These are phyloP conservation scores for Podarcis siculus DNA, from an alignment of 2,797 vertebrate species.

Conservation along the genomic window DNA sequence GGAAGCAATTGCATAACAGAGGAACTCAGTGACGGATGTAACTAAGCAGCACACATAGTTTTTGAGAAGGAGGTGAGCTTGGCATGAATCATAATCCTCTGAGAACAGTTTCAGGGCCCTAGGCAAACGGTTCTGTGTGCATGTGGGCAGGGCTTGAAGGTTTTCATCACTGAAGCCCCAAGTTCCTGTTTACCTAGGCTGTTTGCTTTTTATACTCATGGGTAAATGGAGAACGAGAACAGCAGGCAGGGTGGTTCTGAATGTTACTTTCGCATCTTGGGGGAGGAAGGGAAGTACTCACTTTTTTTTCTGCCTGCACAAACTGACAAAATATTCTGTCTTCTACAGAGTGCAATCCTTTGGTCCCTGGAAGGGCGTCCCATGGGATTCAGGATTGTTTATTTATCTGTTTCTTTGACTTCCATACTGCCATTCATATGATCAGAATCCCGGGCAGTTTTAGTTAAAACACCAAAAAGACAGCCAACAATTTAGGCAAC, in stretches of 20 bases:
- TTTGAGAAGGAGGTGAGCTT: slow-evolving; percentile 8
- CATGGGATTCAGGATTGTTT: no score
- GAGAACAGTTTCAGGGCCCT: slow-evolving; percentile 51
- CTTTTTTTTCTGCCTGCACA: slow-evolving; percentile 43
- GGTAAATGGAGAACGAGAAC: slow-evolving; percentile 59
- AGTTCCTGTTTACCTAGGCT: slow-evolving; percentile 74
- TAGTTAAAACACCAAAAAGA: no score
- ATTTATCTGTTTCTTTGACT: no score
- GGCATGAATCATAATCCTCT: slow-evolving; percentile 27
- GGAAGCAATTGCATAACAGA: background rate
- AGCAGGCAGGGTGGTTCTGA: slow-evolving; percentile 48
- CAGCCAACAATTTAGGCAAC: no score
- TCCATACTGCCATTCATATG: background rate
- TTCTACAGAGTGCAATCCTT: background rate
- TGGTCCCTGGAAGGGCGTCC: background rate
- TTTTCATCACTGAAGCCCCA: slow-evolving; percentile 59
- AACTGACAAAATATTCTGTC: slow-evolving; percentile 28
- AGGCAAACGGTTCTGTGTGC: slow-evolving; percentile 43
- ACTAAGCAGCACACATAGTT: background rate
- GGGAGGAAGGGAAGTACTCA: slow-evolving; percentile 32
- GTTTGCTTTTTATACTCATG: slow-evolving; percentile 50
- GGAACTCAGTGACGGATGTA: background rate
- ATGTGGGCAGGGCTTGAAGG: slow-evolving; percentile 41
- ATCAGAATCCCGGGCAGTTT: background rate
- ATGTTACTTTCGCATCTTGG: slow-evolving; percentile 30